Percentiles rank a stretch among this genome's conserved stretches.
phyloP scores from a whole-genome alignment of 2,113 vertebrate species.

The Peucedramus taeniatus region DNA sequence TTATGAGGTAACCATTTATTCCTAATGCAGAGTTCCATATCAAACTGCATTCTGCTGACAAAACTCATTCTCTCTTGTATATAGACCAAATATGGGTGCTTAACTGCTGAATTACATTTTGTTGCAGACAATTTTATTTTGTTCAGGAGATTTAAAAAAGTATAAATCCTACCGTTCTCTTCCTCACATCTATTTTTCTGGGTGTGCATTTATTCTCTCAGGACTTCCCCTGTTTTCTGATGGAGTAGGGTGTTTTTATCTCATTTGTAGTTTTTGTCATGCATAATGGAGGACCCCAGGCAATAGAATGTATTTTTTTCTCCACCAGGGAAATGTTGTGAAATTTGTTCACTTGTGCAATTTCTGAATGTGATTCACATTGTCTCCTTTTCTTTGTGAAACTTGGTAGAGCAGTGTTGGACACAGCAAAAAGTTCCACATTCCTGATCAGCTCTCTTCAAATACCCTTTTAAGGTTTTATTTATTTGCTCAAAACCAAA shows the following conservation, averaged over 20 bases:
- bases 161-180: not conserved
- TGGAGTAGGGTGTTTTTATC: not conserved
- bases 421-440: not conserved
- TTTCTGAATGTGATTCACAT: not conserved
- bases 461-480: not conserved
- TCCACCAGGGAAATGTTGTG: not conserved
- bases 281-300: not conserved
- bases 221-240: not conserved
- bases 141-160: not conserved
- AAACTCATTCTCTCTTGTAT: not conserved
- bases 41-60: not conserved
- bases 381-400: not conserved
- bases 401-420: not conserved
- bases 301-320: not conserved
- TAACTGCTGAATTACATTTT: not conserved
- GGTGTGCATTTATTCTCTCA: not conserved
- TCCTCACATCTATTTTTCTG: not conserved
- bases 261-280: not conserved
- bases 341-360: not conserved
- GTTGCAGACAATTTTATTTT: not conserved
- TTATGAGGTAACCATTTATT: not conserved
- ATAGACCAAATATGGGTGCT: not conserved
- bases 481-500: not conserved
- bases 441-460: not conserved
- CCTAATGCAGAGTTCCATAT: not conserved